Evolutionary conservation across 2,888 invertebrate genomes (phyloP), one percentile per base, ranked within the genome.

Genomic region (Dilophus febrilis): DNA sequence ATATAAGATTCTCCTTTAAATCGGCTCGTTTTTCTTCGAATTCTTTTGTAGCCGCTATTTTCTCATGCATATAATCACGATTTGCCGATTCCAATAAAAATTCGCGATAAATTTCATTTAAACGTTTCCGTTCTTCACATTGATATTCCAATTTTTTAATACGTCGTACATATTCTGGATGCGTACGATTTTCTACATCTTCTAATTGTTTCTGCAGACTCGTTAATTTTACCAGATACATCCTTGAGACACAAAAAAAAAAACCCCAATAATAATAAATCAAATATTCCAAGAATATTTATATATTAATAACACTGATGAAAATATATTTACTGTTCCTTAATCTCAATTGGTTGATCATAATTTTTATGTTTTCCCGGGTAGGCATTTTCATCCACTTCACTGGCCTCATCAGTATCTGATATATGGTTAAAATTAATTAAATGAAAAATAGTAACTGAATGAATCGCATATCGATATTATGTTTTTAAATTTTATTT

Each of bases 391-490:
- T 80, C 75, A 50, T 92, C 92, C n/a, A 88, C 86, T 63, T 94
- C 94, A 61, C 91, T 91, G 1, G 92, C 92, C 66, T 94, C 94
- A 63, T 92, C 94, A 1, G 94, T 94, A 58, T 92, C 92, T 81
- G 51, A 38, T 28, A 22, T 22, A 6, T 22, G 22, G 22, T 22
- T 22, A 6, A 22, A 22, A 22, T 22, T 14, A 30, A 27, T 14
- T 27, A 22, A n/a, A n/a, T n/a, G n/a, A n/a, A n/a, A n/a, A n/a
- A n/a, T n/a, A n/a, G n/a, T n/a, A n/a, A n/a, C n/a, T n/a, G n/a
- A n/a, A n/a, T n/a, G n/a, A n/a, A n/a, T n/a, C n/a, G n/a, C n/a
- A n/a, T n/a, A n/a, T n/a, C n/a, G n/a, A n/a, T n/a, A n/a, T n/a
- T n/a, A n/a, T n/a, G n/a, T n/a, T n/a, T n/a, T n/a, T n/a, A n/a